Evolutionary conservation across 2,113 vertebrate species (phyloP), one percentile per base, ranked within the genome.

Genomic region (Nothobranchius furzeri): DNA sequence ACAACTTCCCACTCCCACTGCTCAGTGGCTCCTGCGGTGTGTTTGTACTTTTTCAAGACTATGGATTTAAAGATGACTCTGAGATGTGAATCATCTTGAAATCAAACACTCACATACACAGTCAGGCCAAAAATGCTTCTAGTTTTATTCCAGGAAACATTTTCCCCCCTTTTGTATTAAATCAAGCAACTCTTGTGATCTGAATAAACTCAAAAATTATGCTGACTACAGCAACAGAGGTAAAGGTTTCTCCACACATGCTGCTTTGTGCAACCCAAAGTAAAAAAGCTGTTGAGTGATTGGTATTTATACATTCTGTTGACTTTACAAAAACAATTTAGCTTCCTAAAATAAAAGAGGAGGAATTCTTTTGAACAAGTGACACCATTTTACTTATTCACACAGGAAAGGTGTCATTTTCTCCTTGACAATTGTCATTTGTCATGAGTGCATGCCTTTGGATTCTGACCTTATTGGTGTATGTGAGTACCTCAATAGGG

Each of bases 301-400:
- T 51, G 46, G 64, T 36, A 64, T 54, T 70, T 70, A 9, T 57
- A 60, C 85, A 70, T 79, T 78, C 87, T 84, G 76, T 78, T 82
- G 73, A 82, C 70, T 75, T 83, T 30, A 20, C 20, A 20, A 63
- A 78, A 83, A 86, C 77, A 70, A 68, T 71, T 83, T 80, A 76
- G 56, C 76, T 74, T 64, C 85, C 86, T 89, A 88, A 88, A 90
- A 93, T 89, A 91, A 66, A 20, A 60, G 25, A 66, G 45, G 81
- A 86, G 74, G 73, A 79, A 84, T 69, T n/a, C 68, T 69, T 81
- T 75, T 59, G 64, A 88, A 92, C 90, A 91, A 85, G 79, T 73
- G 87, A 78, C 78, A 80, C 56, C 79, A 72, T 65, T 86, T 85
- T 84, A 81, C 56, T 53, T 65, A 63, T 68, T 82, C 78, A 78